Evolutionary conservation across 2,888 invertebrate genomes (phyloP), one percentile per base, ranked within the genome.

Genomic region (Epistrophella euchroma): DNA sequence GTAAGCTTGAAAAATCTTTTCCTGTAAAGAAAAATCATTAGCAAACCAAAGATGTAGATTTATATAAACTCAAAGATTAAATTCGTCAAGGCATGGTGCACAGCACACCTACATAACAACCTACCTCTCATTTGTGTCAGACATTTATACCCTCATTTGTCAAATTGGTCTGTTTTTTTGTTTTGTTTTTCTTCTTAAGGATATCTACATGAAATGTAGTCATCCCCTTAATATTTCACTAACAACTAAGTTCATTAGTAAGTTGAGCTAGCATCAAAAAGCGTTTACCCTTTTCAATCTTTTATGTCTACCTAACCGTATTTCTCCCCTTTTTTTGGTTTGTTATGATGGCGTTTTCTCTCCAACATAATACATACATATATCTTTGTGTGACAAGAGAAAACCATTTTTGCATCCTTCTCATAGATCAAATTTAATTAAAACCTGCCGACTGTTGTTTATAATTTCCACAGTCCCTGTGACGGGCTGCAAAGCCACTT

Each of bases 341-440:
- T 15, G 50, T 25, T 37, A 10, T 25, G 22, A n/a, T 25, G 22
- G 15, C 9, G 1, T 62, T 25, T 40, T 40, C 5, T 43, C 25
- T 52, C 15, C 2, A 1, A 1, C 4, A 5, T 2, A 13, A 2
- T 50, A 0, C 6, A 1, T 17, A 17, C 7, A 6, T 4, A 47
- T 50, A 15, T 19, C 22, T 28, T 2, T 43, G 37, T 50, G 35
- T 19, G 47, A 81, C 68, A 58, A 50, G 47, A 74, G 60, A 81
- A 76, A 77, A 77, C 76, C 70, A 76, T 80, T 81, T 85, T 81
- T 85, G 68, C 85, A 81, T 77, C 81, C 77, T 60, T 77, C 64
- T 74, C 77, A 77, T 86, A 86, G 82, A 86, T 86, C 86, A 86
- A 86, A 86, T 86, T 86, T 86, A 86, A 86, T 86, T 82, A 86